Conservation (phyloP, 1,140 invertebrate genomes). For the Chironomus tepperi region DNA sequence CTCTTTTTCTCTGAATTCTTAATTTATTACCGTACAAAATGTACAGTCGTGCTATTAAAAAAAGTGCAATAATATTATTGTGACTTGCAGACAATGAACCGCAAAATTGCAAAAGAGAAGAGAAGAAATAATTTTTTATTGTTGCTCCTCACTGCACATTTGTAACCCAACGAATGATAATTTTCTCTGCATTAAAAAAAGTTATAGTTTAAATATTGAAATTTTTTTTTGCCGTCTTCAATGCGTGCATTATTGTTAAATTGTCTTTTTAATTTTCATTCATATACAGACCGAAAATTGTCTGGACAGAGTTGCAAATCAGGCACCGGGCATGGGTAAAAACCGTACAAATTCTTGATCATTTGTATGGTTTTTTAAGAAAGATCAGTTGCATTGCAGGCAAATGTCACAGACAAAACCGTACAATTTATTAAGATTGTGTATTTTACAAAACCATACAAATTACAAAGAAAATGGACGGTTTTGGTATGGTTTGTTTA, state of each 20-base stretch:
- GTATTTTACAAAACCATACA: no score
- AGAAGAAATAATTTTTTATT: neutral
- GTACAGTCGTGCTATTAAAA: neutral
- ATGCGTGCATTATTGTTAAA: constrained; percentile 3
- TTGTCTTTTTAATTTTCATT: neutral
- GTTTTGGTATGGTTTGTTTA: no score
- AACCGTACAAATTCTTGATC: no score
- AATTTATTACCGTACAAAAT: neutral
- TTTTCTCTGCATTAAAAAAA: neutral
- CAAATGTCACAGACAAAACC: no score
- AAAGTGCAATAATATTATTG: neutral
- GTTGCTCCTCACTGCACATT: neutral
- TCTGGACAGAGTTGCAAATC: no score
- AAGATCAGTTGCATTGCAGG: no score
- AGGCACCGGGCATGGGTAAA: no score
- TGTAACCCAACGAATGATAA: neutral
- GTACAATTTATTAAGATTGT: no score
- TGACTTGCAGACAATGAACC: neutral
- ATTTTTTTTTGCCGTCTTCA: neutral
- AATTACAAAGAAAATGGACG: no score
- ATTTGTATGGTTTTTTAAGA: no score
- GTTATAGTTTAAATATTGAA: constrained; percentile 23
- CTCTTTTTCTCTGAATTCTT: neutral
- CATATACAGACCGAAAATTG: no score
- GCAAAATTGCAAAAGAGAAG: neutral